Evolutionary conservation across 2,888 invertebrate genomes (phyloP).

Genomic region (Eristalinus sepulchralis): DNA sequence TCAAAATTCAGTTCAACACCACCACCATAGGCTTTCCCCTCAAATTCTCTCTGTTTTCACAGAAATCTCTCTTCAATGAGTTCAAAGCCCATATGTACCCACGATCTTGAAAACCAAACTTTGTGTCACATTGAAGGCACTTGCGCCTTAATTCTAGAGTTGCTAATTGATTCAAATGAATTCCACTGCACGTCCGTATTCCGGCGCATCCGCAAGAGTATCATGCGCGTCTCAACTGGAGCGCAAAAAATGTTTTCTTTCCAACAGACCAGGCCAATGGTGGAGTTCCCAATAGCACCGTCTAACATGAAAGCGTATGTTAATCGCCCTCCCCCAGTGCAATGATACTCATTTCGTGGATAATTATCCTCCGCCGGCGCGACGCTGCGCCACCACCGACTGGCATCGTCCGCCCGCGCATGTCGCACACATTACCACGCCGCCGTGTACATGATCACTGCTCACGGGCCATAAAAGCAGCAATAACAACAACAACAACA

Average conservation of each 20-base stretch:
- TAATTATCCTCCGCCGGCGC: conserved; percentile 63
- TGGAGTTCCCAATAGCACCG: conserved; percentile 36
- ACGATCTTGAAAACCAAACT: background rate
- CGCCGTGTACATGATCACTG: conserved; percentile 56
- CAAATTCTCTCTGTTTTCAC: background rate
- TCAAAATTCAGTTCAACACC: too few species aligned
- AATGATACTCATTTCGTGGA: conserved; percentile 58
- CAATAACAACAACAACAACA: conserved; percentile 25
- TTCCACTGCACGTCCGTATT: conserved; percentile 29
- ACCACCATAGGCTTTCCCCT: too few species aligned
- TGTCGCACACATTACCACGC: conserved; percentile 41
- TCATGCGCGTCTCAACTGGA: conserved; percentile 58
- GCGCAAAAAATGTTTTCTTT: conserved; percentile 44
- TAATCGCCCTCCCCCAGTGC: conserved; percentile 58
- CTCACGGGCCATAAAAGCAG: conserved; percentile 50
- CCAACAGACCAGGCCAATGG: conserved; percentile 40
- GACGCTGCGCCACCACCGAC: conserved; percentile 19
- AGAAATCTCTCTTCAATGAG: background rate
- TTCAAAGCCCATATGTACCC: background rate
- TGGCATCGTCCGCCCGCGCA: background rate
- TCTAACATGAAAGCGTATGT: conserved; percentile 72
- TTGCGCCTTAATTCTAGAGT: conserved; percentile 7
- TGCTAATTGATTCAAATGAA: conserved; percentile 65
- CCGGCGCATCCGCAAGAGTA: conserved; percentile 5
- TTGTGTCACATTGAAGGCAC: conserved; percentile 46